Conservation (phyloP, 2,797 vertebrate species). For the Gambelia wislizenii region DNA sequence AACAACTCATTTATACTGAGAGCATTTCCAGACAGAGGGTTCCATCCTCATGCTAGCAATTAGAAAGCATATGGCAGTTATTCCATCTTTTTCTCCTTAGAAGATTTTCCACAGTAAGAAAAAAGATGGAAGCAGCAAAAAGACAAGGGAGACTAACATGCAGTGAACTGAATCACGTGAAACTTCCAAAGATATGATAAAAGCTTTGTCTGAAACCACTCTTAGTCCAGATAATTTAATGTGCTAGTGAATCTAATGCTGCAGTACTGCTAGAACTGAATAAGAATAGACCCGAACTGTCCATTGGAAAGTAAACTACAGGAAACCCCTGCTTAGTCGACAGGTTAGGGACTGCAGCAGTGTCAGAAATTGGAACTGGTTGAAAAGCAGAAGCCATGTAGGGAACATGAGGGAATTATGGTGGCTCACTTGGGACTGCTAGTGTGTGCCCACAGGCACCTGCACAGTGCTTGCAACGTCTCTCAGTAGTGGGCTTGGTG, state of each 20-base stretch:
- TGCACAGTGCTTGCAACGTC: no score
- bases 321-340: no score
- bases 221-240: background rate
- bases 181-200: background rate
- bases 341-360: no score
- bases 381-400: no score
- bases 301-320: background rate
- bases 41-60: background rate
- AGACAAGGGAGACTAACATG: background rate
- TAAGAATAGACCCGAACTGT: background rate
- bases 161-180: background rate
- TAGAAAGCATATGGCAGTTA: background rate
- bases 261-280: background rate
- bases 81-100: no score
- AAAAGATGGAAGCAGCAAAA: background rate
- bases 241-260: background rate
- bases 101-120: background rate
- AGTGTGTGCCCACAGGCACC: no score
- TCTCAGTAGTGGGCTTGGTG: no score
- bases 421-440: no score
- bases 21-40: background rate
- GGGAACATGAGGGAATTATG: no score
- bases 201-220: no score
- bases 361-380: no score
- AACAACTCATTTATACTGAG: background rate